Conservation (phyloP, 2,888 invertebrate species). For the Metallyticus violacea region DNA sequence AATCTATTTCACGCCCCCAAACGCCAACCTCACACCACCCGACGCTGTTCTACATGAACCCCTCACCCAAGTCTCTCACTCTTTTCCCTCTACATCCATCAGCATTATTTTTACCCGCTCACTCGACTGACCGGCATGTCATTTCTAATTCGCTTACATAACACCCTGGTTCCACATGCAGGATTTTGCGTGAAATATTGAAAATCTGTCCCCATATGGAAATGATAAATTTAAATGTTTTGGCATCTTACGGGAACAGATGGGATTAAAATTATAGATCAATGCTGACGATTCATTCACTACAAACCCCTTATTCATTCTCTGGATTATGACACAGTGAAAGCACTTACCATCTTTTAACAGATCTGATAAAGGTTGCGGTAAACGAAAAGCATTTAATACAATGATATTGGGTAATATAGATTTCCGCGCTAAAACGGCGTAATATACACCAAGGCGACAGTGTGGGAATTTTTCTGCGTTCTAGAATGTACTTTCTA, state of each 20-base stretch:
- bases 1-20: conserved; percentile 25
- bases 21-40: not conserved
- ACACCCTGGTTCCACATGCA: not conserved
- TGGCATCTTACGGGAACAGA: not conserved
- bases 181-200: not conserved
- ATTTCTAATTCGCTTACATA: conserved; percentile 2
- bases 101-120: not conserved
- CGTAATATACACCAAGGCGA: too few relatives aligned
- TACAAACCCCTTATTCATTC: not conserved
- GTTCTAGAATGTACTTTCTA: too few relatives aligned
- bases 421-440: too few relatives aligned
- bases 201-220: not conserved
- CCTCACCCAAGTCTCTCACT: not conserved
- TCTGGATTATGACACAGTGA: not conserved
- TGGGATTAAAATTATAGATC: not conserved
- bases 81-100: not conserved
- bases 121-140: not conserved
- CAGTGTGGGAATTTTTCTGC: too few relatives aligned
- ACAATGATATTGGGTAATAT: too few relatives aligned
- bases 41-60: not conserved
- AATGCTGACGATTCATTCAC: not conserved
- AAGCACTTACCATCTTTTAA: not conserved
- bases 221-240: not conserved
- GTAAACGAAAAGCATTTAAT: too few relatives aligned
- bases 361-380: too few relatives aligned